Evolutionary conservation across 2,888 invertebrate species (phyloP).

Genomic region (Eurytoma adleriae): DNA sequence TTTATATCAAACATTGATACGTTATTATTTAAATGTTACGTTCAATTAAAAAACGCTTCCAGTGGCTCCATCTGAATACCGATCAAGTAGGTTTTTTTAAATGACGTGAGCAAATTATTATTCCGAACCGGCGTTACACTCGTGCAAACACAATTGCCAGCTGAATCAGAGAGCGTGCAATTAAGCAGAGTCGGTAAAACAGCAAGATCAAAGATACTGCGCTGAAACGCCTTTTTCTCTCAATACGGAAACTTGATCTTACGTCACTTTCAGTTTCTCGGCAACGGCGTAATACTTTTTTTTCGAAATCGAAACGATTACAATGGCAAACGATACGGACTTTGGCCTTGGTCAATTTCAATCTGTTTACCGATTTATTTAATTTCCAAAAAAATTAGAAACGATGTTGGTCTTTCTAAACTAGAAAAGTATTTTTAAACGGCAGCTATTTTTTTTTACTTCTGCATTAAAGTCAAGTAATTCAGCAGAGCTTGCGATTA

Average conservation of each 20-base stretch:
- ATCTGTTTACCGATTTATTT: too few relatives aligned
- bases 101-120: slow-evolving; percentile 27
- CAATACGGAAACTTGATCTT: slow-evolving; percentile 50
- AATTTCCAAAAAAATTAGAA: too few relatives aligned
- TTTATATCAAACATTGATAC: too few relatives aligned
- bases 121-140: slow-evolving; percentile 26
- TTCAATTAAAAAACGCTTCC: not conserved
- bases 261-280: slow-evolving; percentile 26
- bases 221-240: slow-evolving; percentile 37
- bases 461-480: too few relatives aligned
- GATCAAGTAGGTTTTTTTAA: slow-evolving; percentile 1
- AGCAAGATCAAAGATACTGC: slow-evolving; percentile 49
- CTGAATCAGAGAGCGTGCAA: slow-evolving; percentile 32
- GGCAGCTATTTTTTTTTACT: too few relatives aligned
- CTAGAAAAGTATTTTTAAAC: too few relatives aligned
- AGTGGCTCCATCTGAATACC: slow-evolving; percentile 50
- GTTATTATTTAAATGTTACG: too few relatives aligned
- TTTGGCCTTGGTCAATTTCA: not conserved
- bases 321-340: not conserved
- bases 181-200: slow-evolving; percentile 51
- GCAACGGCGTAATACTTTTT: slow-evolving; percentile 36
- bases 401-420: too few relatives aligned
- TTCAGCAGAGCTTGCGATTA: too few relatives aligned
- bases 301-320: slow-evolving; percentile 22
- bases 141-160: slow-evolving; percentile 14